Percentiles rank a stretch among this genome's conserved stretches.
phyloP scores from a whole-genome alignment of 2,113 vertebrate genomes.

The Opisthocomus hoazin region DNA sequence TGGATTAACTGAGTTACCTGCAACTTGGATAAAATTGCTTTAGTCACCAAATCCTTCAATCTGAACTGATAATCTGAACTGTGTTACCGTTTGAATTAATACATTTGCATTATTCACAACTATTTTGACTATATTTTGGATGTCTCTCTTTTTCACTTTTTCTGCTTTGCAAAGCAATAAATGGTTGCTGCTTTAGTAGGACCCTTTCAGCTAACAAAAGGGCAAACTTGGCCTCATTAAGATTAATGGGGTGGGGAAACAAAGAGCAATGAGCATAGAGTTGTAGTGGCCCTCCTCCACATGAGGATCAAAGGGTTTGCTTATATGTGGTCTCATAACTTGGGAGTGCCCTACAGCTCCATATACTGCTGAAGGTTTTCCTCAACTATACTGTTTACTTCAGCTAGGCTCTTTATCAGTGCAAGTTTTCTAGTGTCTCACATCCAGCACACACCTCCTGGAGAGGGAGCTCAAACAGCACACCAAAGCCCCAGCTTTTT shows the following conservation, averaged over 20 bases:
- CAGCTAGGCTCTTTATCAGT: not conserved
- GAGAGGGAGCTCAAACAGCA: not conserved
- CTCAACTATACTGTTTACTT: not conserved
- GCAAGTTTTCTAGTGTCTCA: not conserved
- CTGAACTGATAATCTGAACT: not conserved
- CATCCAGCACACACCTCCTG: not conserved
- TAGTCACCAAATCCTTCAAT: not conserved
- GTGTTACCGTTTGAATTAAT: not conserved
- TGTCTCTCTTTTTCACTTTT: not conserved
- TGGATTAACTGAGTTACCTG: not conserved
- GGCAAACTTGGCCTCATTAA: not conserved
- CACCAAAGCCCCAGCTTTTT: not conserved
- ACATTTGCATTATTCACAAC: not conserved
- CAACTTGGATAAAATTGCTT: not conserved
- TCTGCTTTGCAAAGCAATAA: not conserved
- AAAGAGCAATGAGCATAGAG: not conserved
- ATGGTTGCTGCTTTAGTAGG: not conserved
- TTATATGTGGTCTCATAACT: not conserved
- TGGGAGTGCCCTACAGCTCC: not conserved
- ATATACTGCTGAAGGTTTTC: not conserved
- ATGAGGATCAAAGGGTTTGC: not conserved
- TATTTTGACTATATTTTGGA: not conserved
- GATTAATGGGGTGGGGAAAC: not conserved
- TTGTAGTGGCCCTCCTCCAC: not conserved
- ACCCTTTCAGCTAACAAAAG: not conserved